Conservation (phyloP, 2,113 vertebrate genomes). For the Hemichromis elongatus region DNA sequence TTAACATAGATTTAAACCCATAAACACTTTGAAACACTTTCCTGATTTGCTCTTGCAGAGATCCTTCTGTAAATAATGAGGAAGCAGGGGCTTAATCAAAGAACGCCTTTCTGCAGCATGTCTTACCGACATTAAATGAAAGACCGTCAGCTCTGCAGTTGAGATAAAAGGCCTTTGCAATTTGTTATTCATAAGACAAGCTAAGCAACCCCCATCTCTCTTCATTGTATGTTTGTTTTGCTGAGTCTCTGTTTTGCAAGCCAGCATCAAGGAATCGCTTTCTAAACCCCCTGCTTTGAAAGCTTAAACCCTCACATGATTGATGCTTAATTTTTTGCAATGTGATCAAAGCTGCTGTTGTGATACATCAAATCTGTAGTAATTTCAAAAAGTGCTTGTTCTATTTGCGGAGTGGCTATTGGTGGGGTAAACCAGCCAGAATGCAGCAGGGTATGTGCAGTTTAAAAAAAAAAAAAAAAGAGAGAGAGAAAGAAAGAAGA, state of each 20-base stretch:
- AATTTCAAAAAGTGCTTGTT: slow-evolving; percentile 40
- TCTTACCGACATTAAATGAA: neutral
- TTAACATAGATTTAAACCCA: neutral
- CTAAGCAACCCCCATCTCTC: slow-evolving; percentile 13
- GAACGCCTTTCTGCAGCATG: neutral
- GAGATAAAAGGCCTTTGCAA: neutral
- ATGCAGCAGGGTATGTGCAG: neutral
- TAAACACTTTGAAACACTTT: neutral
- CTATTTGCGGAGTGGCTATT: slow-evolving; percentile 1
- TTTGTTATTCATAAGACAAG: slow-evolving; percentile 9
- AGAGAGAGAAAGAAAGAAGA: neutral
- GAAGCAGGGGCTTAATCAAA: neutral
- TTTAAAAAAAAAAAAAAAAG: neutral
- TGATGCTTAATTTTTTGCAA: slow-evolving; percentile 38
- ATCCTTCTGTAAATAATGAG: neutral
- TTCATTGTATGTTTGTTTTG: slow-evolving; percentile 4
- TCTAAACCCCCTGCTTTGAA: slow-evolving; percentile 22
- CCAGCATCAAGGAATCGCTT: slow-evolving; percentile 8
- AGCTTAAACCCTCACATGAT: slow-evolving; percentile 11
- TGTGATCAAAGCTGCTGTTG: slow-evolving; percentile 26
- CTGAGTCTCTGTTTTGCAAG: slow-evolving; percentile 28
- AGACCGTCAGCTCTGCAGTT: neutral
- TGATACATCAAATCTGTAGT: slow-evolving; percentile 26
- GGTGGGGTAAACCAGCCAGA: slow-evolving; percentile 20
- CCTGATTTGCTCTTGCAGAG: neutral